Evolutionary conservation across 2,797 vertebrate genomes (phyloP).

Genomic region (Thripadectes ignobilis): DNA sequence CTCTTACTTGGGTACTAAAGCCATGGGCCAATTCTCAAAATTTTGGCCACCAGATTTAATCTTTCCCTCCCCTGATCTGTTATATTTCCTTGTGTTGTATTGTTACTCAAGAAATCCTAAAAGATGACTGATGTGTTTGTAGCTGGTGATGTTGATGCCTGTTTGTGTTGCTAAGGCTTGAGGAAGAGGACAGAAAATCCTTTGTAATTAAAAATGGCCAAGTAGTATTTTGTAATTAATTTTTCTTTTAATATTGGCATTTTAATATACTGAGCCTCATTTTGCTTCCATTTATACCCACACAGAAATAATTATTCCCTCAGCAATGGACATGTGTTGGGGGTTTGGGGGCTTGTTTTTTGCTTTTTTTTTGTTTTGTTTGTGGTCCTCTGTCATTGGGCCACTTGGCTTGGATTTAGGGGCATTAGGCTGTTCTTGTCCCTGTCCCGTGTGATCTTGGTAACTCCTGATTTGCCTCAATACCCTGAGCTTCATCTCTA

Average conservation of each 20-base stretch:
- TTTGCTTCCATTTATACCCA: neutral
- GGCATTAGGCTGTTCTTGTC: neutral
- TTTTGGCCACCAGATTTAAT: neutral
- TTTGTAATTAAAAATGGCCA: neutral
- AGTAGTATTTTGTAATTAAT: neutral
- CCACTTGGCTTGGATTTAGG: neutral
- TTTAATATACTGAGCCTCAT: neutral
- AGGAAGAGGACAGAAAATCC: neutral
- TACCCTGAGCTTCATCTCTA: neutral
- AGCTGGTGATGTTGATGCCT: neutral
- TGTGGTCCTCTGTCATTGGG: neutral
- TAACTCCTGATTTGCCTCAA: neutral
- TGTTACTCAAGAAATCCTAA: neutral
- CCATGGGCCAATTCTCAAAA: neutral
- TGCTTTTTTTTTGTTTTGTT: neutral
- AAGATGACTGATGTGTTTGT: neutral
- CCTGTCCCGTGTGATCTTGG: neutral
- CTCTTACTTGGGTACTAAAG: neutral
- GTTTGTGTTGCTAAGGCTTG: neutral
- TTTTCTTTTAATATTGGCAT: neutral
- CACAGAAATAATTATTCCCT: neutral
- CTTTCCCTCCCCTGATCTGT: neutral
- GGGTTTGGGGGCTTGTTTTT: too few species aligned
- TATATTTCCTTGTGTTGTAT: neutral
- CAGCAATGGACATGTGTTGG: neutral